These are phyloP conservation scores for Onychomys torridus DNA, from an alignment of 2,797 vertebrate genomes.

Conservation along the genomic window DNA sequence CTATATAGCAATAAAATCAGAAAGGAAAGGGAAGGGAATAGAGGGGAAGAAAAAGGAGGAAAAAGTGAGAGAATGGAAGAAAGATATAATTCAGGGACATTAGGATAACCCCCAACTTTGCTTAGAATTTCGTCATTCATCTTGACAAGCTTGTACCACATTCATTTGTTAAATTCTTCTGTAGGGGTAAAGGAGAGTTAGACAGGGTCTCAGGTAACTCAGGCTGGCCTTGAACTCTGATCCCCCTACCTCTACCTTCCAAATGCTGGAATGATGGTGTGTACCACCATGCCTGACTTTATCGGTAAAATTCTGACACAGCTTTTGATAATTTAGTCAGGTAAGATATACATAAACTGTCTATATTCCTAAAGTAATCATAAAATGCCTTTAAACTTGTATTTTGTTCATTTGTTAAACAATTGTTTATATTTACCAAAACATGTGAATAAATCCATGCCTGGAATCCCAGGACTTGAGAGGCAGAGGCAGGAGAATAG, in stretches of 20 bases:
- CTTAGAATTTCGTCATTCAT: constrained; percentile 10
- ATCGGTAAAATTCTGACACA: neutral
- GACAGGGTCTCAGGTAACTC: neutral
- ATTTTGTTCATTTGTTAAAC: constrained; percentile 51
- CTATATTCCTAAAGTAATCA: neutral
- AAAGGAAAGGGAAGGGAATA: neutral
- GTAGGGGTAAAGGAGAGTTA: neutral
- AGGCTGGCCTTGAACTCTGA: neutral
- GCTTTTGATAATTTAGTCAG: constrained; percentile 51
- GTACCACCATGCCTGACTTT: neutral
- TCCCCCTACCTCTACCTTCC: neutral
- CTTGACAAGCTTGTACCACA: neutral
- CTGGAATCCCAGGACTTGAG: neutral
- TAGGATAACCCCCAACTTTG: neutral
- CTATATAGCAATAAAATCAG: neutral
- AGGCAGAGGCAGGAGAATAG: neutral
- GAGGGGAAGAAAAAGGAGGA: neutral
- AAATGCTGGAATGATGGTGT: neutral
- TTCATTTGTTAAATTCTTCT: neutral
- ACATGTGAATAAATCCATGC: neutral
- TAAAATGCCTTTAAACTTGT: constrained; percentile 54
- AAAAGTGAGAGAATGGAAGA: neutral
- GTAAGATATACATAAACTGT: constrained; percentile 45
- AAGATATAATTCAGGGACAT: neutral
- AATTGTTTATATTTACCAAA: constrained; percentile 26